Percentiles rank a stretch among this genome's conserved stretches.
Conservation (phyloP, 92 coral and sea anemone species). For the Galaxea fascicularis region DNA sequence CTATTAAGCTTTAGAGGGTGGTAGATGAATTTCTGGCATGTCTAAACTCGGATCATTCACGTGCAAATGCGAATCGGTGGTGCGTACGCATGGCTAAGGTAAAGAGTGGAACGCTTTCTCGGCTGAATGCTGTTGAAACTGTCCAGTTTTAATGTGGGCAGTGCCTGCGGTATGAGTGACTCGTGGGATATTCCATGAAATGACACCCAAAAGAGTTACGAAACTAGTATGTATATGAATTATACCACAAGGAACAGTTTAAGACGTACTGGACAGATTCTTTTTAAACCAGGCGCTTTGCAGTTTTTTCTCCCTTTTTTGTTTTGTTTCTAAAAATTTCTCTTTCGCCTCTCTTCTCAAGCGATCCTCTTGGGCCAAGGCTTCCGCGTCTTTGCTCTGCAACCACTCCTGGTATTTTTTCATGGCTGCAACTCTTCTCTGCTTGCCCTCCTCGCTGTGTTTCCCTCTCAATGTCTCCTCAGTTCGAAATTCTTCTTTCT, state of each 20-base stretch:
- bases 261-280: slow-evolving; percentile 8
- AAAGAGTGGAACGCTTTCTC: no score
- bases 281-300: slow-evolving; percentile 31
- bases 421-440: slow-evolving; percentile 14
- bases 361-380: slow-evolving; percentile 40
- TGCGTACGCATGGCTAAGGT: no score
- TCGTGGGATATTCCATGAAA: background rate
- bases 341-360: slow-evolving; percentile 15
- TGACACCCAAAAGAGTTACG: no score
- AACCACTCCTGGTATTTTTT: slow-evolving; percentile 45
- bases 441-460: slow-evolving; percentile 14
- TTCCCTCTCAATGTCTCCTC: background rate
- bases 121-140: no score
- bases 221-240: background rate
- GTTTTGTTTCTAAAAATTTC: slow-evolving; percentile 30
- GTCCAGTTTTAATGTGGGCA: no score
- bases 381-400: slow-evolving; percentile 34
- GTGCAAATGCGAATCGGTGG: no score
- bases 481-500: slow-evolving; percentile 9
- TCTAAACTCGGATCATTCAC: background rate
- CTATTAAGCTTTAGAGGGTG: background rate
- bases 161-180: background rate
- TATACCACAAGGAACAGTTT: background rate
- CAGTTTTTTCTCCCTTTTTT: slow-evolving; percentile 37
- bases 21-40: background rate